A percentile compares a stretch with the other conserved stretches of the same genome.
phyloP scores from a whole-genome alignment of 2,888 invertebrate species.

The Acanthosepion pharaonis region DNA sequence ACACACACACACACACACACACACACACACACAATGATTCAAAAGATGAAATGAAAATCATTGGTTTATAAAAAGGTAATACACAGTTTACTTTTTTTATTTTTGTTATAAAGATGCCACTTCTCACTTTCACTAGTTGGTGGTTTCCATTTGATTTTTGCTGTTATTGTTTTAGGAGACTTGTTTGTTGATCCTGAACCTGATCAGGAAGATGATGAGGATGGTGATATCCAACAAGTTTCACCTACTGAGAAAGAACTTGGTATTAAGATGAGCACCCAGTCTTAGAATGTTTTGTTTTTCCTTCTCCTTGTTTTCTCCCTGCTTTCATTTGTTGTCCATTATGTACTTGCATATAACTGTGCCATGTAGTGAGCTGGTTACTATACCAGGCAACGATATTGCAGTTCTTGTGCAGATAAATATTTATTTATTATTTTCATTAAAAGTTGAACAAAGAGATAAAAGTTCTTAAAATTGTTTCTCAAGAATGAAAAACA shows the following conservation, averaged over 20 bases:
- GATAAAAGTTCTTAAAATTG: too few species aligned
- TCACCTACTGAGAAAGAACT: neutral
- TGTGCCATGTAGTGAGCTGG: neutral
- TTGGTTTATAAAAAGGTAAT: neutral
- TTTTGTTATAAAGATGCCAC: neutral
- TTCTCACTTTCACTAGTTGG: neutral
- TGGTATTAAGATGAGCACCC: neutral
- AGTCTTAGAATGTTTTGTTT: neutral
- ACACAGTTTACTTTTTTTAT: neutral
- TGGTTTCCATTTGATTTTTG: neutral
- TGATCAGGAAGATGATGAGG: neutral
- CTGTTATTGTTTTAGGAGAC: neutral
- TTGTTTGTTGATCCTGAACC: neutral
- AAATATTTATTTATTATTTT: too few species aligned
- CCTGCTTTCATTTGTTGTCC: neutral
- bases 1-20: too few species aligned
- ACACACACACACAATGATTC: too few species aligned
- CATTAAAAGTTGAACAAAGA: too few species aligned
- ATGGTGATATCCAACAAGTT: neutral
- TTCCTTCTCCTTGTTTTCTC: too few species aligned
- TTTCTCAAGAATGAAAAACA: too few species aligned
- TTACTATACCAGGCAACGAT: too few species aligned
- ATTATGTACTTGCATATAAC: neutral
- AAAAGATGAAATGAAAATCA: neutral
- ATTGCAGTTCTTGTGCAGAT: too few species aligned